A percentile compares a stretch with the other conserved stretches of the same genome.
Conservation (phyloP, 1,140 invertebrate genomes). For the Drosophila parabipectinata region DNA sequence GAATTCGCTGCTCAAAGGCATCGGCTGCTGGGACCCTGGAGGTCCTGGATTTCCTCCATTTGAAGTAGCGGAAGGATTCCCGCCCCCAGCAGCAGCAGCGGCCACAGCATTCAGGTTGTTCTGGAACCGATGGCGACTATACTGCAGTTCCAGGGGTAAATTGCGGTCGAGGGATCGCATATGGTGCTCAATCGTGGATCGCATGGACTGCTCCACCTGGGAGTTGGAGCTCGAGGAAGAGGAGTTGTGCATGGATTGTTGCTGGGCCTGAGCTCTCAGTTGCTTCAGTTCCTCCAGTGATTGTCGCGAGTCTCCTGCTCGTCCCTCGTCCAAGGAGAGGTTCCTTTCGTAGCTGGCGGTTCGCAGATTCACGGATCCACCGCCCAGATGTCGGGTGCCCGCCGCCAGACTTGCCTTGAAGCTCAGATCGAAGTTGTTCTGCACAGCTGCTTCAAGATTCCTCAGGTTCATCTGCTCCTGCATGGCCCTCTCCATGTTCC, state of each 20-base stretch:
- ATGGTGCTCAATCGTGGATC: conserved; percentile 80
- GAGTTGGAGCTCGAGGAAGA: conserved; percentile 59
- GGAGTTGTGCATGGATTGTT: conserved; percentile 69
- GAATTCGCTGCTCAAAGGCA: conserved; percentile 80
- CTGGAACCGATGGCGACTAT: conserved; percentile 81
- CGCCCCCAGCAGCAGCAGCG: conserved; percentile 15
- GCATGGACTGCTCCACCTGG: conserved; percentile 76
- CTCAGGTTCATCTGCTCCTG: conserved; percentile 83
- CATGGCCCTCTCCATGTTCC: conserved; percentile 84
- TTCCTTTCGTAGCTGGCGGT: conserved; percentile 71
- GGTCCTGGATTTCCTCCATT: conserved; percentile 31
- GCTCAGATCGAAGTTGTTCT: conserved; percentile 80
- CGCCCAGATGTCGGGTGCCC: conserved; percentile 60
- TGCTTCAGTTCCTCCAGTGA: conserved; percentile 80
- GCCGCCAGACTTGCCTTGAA: conserved; percentile 76
- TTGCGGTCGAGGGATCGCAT: conserved; percentile 83
- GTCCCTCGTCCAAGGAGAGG: conserved; percentile 71
- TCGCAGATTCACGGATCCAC: conserved; percentile 66
- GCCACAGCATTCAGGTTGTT: conserved; percentile 47
- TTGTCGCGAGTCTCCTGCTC: conserved; percentile 67
- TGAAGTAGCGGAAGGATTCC: conserved; percentile 15
- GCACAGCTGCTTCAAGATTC: conserved; percentile 71
- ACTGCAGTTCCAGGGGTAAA: conserved; percentile 80
- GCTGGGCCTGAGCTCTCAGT: conserved; percentile 74
- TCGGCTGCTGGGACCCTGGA: conserved; percentile 45